Conservation (phyloP, 1,140 invertebrate species). For the Drosophila kepulauana region DNA sequence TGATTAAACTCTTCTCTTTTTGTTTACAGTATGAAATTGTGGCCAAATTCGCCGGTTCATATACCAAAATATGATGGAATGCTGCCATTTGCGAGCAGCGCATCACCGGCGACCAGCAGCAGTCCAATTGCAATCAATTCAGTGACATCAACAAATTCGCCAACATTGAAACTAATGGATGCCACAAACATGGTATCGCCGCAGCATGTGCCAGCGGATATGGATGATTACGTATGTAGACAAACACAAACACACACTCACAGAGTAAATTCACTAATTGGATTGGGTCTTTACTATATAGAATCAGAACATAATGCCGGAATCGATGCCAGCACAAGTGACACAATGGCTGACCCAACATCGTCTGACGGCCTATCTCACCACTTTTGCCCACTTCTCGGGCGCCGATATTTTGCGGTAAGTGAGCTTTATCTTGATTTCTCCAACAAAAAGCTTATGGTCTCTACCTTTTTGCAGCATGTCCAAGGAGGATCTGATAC, state of each 20-base stretch:
- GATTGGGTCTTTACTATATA: constrained; percentile 36
- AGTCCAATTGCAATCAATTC: constrained; percentile 84
- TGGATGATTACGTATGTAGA: constrained; percentile 76
- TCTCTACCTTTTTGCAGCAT: constrained; percentile 86
- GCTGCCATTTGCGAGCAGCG: constrained; percentile 74
- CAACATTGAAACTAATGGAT: constrained; percentile 83
- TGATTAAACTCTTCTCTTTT: not conserved
- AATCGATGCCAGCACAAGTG: constrained; percentile 90
- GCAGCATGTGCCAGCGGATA: constrained; percentile 73
- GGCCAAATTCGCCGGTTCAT: constrained; percentile 84
- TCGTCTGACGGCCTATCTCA: constrained; percentile 91
- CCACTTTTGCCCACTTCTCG: constrained; percentile 93
- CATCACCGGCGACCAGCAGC: constrained; percentile 70
- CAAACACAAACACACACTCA: too few species aligned
- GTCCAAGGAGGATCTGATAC: constrained; percentile 95
- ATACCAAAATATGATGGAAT: constrained; percentile 85
- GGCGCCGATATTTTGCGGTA: constrained; percentile 92
- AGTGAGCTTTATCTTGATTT: constrained; percentile 8
- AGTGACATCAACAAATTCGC: constrained; percentile 84
- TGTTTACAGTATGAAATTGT: constrained; percentile 78
- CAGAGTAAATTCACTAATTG: not conserved
- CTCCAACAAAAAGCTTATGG: not conserved
- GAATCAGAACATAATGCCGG: constrained; percentile 85
- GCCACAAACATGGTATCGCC: constrained; percentile 82
- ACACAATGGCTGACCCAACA: constrained; percentile 92